Percentiles rank a stretch among this genome's conserved stretches.
These are phyloP conservation scores for Hephaestus fuliginosus DNA, from an alignment of 2,797 vertebrate genomes.

Conservation along the genomic window DNA sequence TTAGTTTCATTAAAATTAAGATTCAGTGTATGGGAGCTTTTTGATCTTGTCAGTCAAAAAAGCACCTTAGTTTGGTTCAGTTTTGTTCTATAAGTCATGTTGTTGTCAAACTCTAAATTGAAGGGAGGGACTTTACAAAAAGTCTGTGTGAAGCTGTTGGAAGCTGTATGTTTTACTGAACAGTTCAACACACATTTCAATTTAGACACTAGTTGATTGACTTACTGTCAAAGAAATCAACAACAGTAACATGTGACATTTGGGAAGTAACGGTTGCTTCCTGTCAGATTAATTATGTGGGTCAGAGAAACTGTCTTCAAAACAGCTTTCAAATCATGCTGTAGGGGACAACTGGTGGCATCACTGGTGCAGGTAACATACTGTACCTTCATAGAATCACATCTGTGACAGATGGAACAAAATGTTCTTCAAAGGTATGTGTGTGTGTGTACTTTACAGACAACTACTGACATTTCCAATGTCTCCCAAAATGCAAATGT, in stretches of 20 bases:
- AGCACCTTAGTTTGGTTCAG: not conserved
- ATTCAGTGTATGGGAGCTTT: not conserved
- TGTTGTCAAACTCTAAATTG: constrained; percentile 1
- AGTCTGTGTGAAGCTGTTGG: not conserved
- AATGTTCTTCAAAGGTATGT: not conserved
- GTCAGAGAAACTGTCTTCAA: constrained; percentile 37
- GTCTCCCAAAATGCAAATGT: no score
- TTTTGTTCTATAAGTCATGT: not conserved
- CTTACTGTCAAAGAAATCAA: constrained; percentile 22
- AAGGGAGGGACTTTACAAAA: not conserved
- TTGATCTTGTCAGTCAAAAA: not conserved
- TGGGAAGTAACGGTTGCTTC: constrained; percentile 12
- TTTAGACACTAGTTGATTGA: not conserved
- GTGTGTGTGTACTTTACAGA: not conserved
- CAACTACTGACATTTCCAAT: not conserved
- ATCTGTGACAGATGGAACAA: not conserved
- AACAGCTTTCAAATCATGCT: not conserved
- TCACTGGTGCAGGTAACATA: not conserved
- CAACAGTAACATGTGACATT: not conserved
- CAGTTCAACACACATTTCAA: not conserved
- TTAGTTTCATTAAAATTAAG: constrained; percentile 22
- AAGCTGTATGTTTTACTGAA: not conserved
- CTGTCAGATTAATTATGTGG: constrained; percentile 28
- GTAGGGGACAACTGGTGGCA: not conserved
- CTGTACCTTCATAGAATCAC: not conserved